Base-by-base conservation (phyloP, 2,113 vertebrate genomes). In the Macrotus californicus region DNA sequence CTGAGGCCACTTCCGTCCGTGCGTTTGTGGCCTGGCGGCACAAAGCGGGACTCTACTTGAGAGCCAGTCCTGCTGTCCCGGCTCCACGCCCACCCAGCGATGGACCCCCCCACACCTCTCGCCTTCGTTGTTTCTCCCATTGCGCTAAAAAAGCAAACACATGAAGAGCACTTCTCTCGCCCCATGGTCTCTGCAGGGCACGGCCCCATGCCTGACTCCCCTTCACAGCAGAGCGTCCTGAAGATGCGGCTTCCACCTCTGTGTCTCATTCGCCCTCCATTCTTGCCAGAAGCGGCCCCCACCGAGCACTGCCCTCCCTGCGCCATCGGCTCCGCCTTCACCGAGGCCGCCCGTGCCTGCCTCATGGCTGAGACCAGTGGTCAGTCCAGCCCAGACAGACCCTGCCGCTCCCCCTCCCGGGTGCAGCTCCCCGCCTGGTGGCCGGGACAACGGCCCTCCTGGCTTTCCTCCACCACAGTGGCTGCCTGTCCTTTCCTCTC, bases 401-500 rank as follows among this genome's bases (percentile, higher is more conserved):
- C 29, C 39, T 10, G 5, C 0, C 0, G 3, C 7, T 2, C 43
- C n/a, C 14, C 48, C 56, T 6, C 15, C 56, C 6, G 26, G 41
- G 14, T 29, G n/a, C 22, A 36, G n/a, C 24, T 10, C 39, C 70
- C 13, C 7, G 9, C 48, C 9, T 15, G 13, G 5, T 3, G 13
- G 12, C 22, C 24, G 6, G 59, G 22, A 31, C 14, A 26, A 11
- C 22, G 7, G 12, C 34, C 5, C 4, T n/a, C 69, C n/a, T n/a
- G 13, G 2, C 7, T 48, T 34, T 61, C 31, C n/a, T 72, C 24
- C 5, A 1, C 5, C 12, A 36, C 26, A 1, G 7, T 0, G 5
- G 24, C 26, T 64, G 61, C 5, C 14, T 43, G 10, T 34, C 64
- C 54, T 16, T 16, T 54, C 39, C 52, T 41, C 64, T 59, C 31